Base-by-base conservation (phyloP, 2,797 vertebrate species). In the Coilia nasus region DNA sequence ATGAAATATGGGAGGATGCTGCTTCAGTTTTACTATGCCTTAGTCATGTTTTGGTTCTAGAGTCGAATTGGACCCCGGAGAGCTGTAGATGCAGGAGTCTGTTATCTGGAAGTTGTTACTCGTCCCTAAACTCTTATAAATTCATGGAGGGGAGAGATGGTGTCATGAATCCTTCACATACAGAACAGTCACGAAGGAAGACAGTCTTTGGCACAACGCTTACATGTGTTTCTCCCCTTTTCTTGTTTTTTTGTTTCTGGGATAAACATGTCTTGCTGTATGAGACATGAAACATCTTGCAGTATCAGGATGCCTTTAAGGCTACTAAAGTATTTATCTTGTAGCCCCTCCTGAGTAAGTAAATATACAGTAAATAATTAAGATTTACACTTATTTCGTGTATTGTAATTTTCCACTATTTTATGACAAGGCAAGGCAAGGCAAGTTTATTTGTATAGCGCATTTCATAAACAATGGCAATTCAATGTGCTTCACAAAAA, bases 81-180 rank as follows among this genome's bases (percentile, higher is more conserved):
- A 21, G 71, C 71, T 44, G 35, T 78, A 44, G 71, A 78, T 78
- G 71, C 41, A 21, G 35, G 15, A 78, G 71, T 78, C 31, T 21
- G 71, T 78, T 78, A 44, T 78, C 35, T 78, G 71, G 71, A 78
- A 78, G 71, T 78, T 78, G 31, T 78, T 78, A 19, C 71, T 78
- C 35, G 1, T 78, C 35, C 41, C 71, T 14, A 78, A 44, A 41
- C 71, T 2, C 71, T 78, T 41, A 44, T 78, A 78, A 78, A 41
- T 78, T 35, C 31, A 78, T 19, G 17, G 71, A 78, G 71, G 15
- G 19, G 71, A 78, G 31, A 21, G 71, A 78, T 78, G 35, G 71
- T 44, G 71, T 78, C 71, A 44, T 78, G 71, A 78, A 44, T 44
- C 71, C 31, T 44, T 78, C 71, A 78, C 44, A 31, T 44, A 78